Evolutionary conservation across 2,888 invertebrate species (phyloP), one percentile per base, ranked within the genome.

Genomic region (Ametastegia equiseti): DNA sequence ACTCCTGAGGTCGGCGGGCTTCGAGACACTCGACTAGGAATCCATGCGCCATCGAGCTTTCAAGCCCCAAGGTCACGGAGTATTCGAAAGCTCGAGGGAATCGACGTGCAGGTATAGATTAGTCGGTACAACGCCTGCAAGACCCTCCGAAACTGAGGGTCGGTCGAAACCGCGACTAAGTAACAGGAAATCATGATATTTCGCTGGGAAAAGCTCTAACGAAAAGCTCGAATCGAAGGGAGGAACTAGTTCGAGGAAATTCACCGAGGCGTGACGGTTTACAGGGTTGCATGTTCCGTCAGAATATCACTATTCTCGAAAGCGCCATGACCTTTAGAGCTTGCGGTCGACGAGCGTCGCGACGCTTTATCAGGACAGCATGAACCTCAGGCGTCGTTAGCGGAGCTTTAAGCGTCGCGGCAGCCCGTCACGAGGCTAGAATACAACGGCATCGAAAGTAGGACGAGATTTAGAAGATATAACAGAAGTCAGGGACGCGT

Each of bases 341-440:
- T 63, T 60, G 60, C 60, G 78, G 57, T 60, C 84, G 85, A 77
- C 80, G 63, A 83, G 42, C 27, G 63, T 83, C 78, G 69, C 73
- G 63, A 71, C 73, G 65, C 65, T 39, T 13, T 54, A 80, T 19
- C 69, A 80, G 80, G 80, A 9, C 13, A 19, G 19, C 69, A 80
- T 69, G 47, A 71, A 47, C 15, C 23, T n/a, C 4, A 27, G 42
- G 42, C 15, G 19, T 33, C 15, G 54, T 9, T 54, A n/a, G 15
- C n/a, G 19, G 33, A 60, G 60, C 78, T 42, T 78, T 54, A 11
- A 15, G 19, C 7, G 23, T 13, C 11, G 13, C 45, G 1, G 30
- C 36, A 5, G 78, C 78, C 78, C 63, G 78, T 15, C 60, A 30
- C 1, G 78, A 78, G 78, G 78, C 63, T 78, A 78, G 60, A 60